Evolutionary conservation across 2,113 vertebrate genomes (phyloP), one percentile per base, ranked within the genome.

Genomic region (Gasterosteus aculeatus): DNA sequence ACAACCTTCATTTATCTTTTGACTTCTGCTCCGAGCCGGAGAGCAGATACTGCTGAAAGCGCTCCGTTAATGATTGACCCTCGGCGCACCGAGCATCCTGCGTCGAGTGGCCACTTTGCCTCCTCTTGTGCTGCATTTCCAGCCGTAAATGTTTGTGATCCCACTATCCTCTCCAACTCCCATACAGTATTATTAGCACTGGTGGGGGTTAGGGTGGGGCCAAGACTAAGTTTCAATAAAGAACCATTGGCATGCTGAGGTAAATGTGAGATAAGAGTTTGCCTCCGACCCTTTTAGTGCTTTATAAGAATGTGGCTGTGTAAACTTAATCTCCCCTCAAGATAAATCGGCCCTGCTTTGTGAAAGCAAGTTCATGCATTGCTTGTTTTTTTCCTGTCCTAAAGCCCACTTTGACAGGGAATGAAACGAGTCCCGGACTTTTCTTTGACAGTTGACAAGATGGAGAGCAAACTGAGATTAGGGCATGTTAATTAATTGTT

Each of bases 41-140:
- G 86, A 80, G 87, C 80, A 84, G 89, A 89, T 92, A 90, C 86
- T 77, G 57, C 85, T 85, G 84, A 90, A 92, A 88, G 87, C 80
- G 71, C 82, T 4, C n/a, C 41, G 87, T 94, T 91, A 94, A 94
- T 92, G 81, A 94, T 93, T 93, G 90, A 92, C 91, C 86, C 53
- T 33, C 9, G 1, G 77, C 19, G 59, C 85, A 85, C 75, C 65
- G 42, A 86, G 85, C 87, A 91, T 91, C 87, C 85, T 82, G 85
- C 66, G 49, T 70, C 61, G 80, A 89, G 90, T 89, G 87, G 82
- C 85, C 89, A 88, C 89, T 91, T 88, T 89, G 87, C 70, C 87
- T 56, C 86, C 88, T 86, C 86, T 91, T 83, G 82, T 87, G 80
- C 83, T 77, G 75, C 87, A 72, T 90, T 92, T 91, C 76, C 78